A percentile compares a stretch with the other conserved stretches of the same genome.
Evolutionary conservation across 2,888 invertebrate genomes (phyloP).

Genomic region (Meiosimyza decipiens): DNA sequence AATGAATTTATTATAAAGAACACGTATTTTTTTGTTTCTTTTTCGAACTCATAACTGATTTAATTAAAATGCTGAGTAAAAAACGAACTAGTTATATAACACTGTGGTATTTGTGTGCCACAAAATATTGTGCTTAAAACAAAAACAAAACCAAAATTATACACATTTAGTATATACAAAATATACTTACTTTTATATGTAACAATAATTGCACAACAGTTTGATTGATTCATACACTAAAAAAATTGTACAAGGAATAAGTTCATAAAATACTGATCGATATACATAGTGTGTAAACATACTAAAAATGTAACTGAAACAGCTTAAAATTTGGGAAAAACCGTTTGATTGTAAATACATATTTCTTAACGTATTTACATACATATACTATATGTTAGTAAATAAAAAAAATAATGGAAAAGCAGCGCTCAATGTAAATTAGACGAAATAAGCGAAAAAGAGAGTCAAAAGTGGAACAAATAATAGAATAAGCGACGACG

Average conservation of each 20-base stretch:
- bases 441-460: too few species aligned
- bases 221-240: not conserved
- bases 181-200: constrained; percentile 3
- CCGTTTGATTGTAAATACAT: not conserved
- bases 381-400: too few species aligned
- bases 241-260: not conserved
- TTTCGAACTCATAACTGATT: constrained; percentile 8
- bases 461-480: too few species aligned
- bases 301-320: not conserved
- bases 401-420: too few species aligned
- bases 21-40: constrained; percentile 1
- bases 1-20: constrained; percentile 15
- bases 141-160: constrained; percentile 10
- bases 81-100: constrained; percentile 37
- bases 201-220: constrained; percentile 3
- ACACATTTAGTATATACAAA: constrained; percentile 2
- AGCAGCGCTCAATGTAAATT: too few species aligned
- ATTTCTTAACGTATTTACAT: too few species aligned
- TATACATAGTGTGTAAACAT: not conserved
- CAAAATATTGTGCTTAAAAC: constrained; percentile 13
- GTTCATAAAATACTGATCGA: not conserved
- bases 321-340: not conserved
- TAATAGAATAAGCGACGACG: too few species aligned
- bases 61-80: constrained; percentile 27
- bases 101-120: not conserved